phyloP scores from a whole-genome alignment of 2,888 invertebrate species.

The Silvanus unidentatus region DNA sequence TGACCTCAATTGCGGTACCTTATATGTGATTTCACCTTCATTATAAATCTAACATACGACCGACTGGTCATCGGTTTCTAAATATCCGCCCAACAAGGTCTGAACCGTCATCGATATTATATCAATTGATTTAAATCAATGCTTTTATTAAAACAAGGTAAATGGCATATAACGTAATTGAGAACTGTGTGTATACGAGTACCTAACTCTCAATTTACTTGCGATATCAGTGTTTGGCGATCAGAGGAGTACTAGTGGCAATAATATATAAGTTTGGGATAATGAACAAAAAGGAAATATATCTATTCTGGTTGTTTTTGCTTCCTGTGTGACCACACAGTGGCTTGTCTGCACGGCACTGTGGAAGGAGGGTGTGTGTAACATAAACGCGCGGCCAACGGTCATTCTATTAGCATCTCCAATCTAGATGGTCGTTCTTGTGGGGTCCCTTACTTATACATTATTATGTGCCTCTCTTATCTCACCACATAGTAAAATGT shows the following conservation, averaged over 20 bases:
- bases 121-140: too few relatives aligned
- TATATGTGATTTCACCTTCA: neutral
- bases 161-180: constrained; percentile 27
- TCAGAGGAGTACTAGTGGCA: constrained; percentile 28
- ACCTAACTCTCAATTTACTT: constrained; percentile 39
- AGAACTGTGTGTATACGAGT: constrained; percentile 39
- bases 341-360: constrained; percentile 27
- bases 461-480: constrained; percentile 36
- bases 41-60: too few relatives aligned
- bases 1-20: neutral
- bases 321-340: constrained; percentile 39
- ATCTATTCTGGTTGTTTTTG: constrained; percentile 47
- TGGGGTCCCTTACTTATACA: constrained; percentile 40
- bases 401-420: constrained; percentile 49
- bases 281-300: constrained; percentile 46
- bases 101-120: too few relatives aligned
- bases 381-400: constrained; percentile 34
- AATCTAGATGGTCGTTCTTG: constrained; percentile 49
- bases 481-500: constrained; percentile 28
- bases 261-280: constrained; percentile 39
- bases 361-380: constrained; percentile 30
- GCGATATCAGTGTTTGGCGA: too few relatives aligned
- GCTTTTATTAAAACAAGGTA: too few relatives aligned
- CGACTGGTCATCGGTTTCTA: too few relatives aligned
- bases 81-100: too few relatives aligned